These are phyloP conservation scores for Dryobates pubescens DNA, from an alignment of 2,797 vertebrate species.

Conservation along the genomic window DNA sequence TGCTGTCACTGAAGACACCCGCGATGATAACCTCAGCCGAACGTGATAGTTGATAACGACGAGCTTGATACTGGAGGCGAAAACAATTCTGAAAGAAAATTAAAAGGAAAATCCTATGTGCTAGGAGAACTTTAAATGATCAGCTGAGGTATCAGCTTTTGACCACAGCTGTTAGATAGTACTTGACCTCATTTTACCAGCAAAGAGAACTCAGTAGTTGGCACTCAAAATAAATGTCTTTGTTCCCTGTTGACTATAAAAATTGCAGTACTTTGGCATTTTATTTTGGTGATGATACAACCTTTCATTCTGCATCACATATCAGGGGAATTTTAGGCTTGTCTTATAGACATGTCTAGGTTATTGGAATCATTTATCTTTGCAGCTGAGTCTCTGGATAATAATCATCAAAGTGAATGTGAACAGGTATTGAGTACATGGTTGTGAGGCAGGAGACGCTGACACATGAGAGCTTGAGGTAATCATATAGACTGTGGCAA, in stretches of 20 bases:
- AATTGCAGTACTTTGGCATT: neutral
- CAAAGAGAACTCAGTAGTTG: neutral
- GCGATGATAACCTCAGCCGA: neutral
- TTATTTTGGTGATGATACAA: neutral
- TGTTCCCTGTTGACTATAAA: neutral
- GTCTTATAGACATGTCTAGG: neutral
- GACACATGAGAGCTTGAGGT: neutral
- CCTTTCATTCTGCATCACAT: neutral
- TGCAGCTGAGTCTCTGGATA: neutral
- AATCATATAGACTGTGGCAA: neutral
- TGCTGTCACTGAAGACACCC: neutral
- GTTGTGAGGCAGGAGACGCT: neutral
- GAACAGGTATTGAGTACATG: neutral
- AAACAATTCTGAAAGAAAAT: neutral
- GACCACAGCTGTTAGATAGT: neutral
- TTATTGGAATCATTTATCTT: neutral
- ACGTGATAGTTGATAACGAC: neutral
- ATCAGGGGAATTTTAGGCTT: neutral
- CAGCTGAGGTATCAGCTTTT: neutral
- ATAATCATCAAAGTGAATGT: neutral
- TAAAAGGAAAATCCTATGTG: neutral
- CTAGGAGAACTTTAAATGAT: neutral
- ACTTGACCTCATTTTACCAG: neutral
- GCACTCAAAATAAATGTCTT: neutral
- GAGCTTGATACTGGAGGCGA: neutral